Evolutionary conservation across 2,113 vertebrate species (phyloP), one percentile per base, ranked within the genome.

Genomic region (Macquaria ambigua): DNA sequence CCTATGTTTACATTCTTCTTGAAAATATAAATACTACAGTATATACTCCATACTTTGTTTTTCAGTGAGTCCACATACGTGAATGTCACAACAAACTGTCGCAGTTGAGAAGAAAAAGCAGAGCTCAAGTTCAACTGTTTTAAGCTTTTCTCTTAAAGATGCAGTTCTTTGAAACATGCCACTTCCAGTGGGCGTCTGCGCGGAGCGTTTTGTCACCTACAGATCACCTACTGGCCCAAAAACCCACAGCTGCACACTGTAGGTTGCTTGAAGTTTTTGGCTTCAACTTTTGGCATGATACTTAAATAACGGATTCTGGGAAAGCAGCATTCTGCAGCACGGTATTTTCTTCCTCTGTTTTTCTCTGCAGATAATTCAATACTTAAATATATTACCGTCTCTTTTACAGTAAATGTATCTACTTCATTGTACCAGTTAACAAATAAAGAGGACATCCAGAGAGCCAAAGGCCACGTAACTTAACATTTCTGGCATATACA

Each of bases 1-100:
- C 85, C 83, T 89, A 77, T 90, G 92, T 94, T 94, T 93, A 93
- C 90, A 93, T 87, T 87, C 81, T 81, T 86, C 72, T 66, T 56
- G 16, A 76, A 58, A 63, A 71, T 83, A 83, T 83, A 81, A 88
- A 79, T 63, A 69, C 34, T 53, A 77, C 82, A 87, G 76, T 85
- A 83, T 86, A 74, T 85, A 71, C 68, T 84, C 59, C 67, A 82
- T 71, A 28, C 53, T 69, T 81, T 58, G 78, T 56, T 23, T 34
- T 61, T 46, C 70, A 39, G 68, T 53, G 79, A 86, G 70, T 83
- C 73, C 37, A 34, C 55, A 28, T 77, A 56, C 34, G 21, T 88
- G 80, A 90, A 85, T 83, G 83, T 86, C 67, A 66, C 34, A 70
- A 77, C 63, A 59, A 69, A 76, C 10, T 77, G 73, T 83, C 62